Conservation (phyloP, 2,888 invertebrate species). For the Atethmia centrago region DNA sequence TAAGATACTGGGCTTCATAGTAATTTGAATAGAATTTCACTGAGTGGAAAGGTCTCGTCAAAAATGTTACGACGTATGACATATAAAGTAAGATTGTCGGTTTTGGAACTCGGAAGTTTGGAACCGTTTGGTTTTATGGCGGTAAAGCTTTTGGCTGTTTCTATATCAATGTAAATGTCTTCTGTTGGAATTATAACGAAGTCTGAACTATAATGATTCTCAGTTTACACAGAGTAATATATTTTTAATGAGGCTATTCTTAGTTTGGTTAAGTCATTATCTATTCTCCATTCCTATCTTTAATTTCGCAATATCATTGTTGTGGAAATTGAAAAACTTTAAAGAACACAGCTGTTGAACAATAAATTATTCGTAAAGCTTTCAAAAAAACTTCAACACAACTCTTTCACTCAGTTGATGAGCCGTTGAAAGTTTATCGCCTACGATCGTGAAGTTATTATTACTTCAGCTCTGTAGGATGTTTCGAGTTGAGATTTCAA, state of each 20-base stretch:
- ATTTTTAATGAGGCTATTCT: background rate
- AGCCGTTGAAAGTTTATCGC: slow-evolving; percentile 18
- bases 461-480: slow-evolving; percentile 15
- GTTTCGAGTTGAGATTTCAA: slow-evolving; percentile 16
- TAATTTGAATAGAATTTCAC: slow-evolving; percentile 44
- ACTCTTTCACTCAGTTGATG: slow-evolving; percentile 10
- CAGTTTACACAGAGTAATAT: background rate
- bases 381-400: background rate
- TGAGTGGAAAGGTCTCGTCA: slow-evolving; percentile 11
- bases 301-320: background rate
- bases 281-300: background rate
- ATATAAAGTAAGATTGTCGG: slow-evolving; percentile 22
- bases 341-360: background rate
- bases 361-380: slow-evolving; percentile 13
- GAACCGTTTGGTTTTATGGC: slow-evolving; percentile 11
- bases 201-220: background rate
- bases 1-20: slow-evolving; percentile 28
- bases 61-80: slow-evolving; percentile 37
- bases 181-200: background rate
- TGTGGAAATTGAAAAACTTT: background rate
- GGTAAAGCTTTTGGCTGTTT: background rate
- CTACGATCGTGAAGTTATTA: slow-evolving; percentile 12
- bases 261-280: background rate
- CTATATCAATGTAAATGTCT: background rate
- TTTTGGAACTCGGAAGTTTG: slow-evolving; percentile 14